Percentiles rank a stretch among this genome's conserved stretches.
Conservation (phyloP, 2,113 vertebrate genomes). For the Tautogolabrus adspersus region DNA sequence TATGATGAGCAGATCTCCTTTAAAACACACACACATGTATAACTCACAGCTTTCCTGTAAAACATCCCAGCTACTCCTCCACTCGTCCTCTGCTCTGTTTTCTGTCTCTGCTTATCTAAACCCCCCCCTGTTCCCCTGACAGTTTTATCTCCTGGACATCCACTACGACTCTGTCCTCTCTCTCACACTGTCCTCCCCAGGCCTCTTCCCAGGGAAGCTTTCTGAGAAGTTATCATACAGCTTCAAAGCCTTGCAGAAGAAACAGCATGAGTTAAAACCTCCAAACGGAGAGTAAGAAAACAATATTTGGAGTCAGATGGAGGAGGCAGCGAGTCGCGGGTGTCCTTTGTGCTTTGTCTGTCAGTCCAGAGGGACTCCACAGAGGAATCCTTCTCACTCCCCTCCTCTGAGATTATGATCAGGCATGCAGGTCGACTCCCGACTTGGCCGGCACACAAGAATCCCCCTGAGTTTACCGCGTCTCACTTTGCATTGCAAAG, state of each 20-base stretch:
- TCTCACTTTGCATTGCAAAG: slow-evolving; percentile 65
- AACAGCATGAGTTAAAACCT: slow-evolving; percentile 50
- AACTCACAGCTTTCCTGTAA: slow-evolving; percentile 43
- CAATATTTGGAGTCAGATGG: slow-evolving; percentile 59
- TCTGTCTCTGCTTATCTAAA: slow-evolving; percentile 68
- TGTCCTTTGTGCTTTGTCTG: slow-evolving; percentile 67
- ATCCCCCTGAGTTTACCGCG: slow-evolving; percentile 63
- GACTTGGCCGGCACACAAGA: slow-evolving; percentile 71
- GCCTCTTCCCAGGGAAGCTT: slow-evolving; percentile 29
- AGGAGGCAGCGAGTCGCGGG: slow-evolving; percentile 30
- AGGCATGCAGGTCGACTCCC: slow-evolving; percentile 70
- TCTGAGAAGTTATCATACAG: not conserved
- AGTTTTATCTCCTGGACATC: slow-evolving; percentile 39
- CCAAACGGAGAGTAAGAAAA: slow-evolving; percentile 49
- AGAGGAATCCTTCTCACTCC: slow-evolving; percentile 64
- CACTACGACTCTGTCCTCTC: slow-evolving; percentile 20
- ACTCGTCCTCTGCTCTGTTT: slow-evolving; percentile 60
- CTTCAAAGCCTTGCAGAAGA: slow-evolving; percentile 46
- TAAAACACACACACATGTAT: not conserved
- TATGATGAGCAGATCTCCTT: slow-evolving; percentile 22
- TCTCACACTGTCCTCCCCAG: slow-evolving; percentile 26
- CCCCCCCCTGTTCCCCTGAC: slow-evolving; percentile 44
- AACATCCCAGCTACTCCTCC: slow-evolving; percentile 57
- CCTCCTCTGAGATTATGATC: slow-evolving; percentile 76
- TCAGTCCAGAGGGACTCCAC: slow-evolving; percentile 57